Percentiles rank a stretch among this genome's conserved stretches.
Evolutionary conservation across 2,797 vertebrate species (phyloP).

Genomic region (Onychomys arenicola): DNA sequence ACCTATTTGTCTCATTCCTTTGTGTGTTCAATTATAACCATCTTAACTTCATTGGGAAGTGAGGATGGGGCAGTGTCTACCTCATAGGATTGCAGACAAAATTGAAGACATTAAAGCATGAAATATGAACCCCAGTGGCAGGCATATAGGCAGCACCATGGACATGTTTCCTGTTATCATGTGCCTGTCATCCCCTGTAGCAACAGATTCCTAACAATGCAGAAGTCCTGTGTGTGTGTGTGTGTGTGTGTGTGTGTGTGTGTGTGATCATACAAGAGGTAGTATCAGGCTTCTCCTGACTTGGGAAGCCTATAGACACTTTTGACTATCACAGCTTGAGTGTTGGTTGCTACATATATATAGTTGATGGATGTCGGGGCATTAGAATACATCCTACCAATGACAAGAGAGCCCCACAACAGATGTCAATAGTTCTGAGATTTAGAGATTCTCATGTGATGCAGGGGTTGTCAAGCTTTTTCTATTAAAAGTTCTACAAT

Average conservation of each 20-base stretch:
- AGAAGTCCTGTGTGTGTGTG: not conserved
- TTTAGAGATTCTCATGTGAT: not conserved
- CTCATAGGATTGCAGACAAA: not conserved
- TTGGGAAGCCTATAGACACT: not conserved
- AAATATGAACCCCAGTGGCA: not conserved
- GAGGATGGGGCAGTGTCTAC: not conserved
- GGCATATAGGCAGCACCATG: accelerated
- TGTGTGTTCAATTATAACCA: not conserved
- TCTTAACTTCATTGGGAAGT: not conserved
- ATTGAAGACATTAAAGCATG: not conserved
- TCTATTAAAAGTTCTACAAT: not conserved
- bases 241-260: not conserved
- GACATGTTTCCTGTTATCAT: no score
- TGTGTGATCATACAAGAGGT: not conserved
- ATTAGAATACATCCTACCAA: not conserved
- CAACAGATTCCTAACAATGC: not conserved
- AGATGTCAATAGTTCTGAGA: not conserved
- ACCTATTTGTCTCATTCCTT: not conserved
- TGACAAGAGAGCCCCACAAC: not conserved
- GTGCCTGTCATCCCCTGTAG: not conserved
- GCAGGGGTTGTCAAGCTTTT: not conserved
- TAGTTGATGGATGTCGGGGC: not conserved
- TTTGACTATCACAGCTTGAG: not conserved
- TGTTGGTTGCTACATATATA: no score
- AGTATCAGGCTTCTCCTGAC: not conserved